These are phyloP conservation scores for Dendropsophus ebraccatus DNA, from an alignment of 2,113 vertebrate species.

Conservation along the genomic window DNA sequence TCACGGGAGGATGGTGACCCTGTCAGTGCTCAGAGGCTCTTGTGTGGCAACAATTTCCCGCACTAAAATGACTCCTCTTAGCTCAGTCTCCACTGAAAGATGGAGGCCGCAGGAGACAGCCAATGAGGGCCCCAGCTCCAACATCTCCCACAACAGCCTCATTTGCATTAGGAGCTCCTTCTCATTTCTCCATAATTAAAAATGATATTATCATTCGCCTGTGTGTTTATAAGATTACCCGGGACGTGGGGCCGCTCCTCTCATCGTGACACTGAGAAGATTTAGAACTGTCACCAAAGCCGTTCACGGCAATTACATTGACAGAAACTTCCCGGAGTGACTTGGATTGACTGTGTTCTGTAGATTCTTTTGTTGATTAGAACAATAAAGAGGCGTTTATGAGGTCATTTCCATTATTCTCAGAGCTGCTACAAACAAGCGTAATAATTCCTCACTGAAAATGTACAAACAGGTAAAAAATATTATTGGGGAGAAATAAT, in stretches of 20 bases:
- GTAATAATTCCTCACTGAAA: not conserved
- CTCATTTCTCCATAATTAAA: conserved; percentile 57
- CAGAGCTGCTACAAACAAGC: not conserved
- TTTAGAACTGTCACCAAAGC: conserved; percentile 55
- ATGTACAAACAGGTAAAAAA: not conserved
- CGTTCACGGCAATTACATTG: conserved; percentile 44
- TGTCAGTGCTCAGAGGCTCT: conserved; percentile 81
- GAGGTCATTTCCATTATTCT: not conserved
- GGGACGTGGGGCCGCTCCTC: conserved; percentile 42
- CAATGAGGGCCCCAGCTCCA: conserved; percentile 6
- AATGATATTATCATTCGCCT: conserved; percentile 59
- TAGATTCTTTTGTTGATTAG: not conserved
- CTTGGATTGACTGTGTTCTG: not conserved
- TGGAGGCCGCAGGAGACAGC: conserved; percentile 63
- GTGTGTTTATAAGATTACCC: conserved; percentile 57
- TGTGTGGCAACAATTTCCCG: conserved; percentile 93
- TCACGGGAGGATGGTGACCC: conserved; percentile 87
- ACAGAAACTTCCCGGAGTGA: conserved; percentile 23
- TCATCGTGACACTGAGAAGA: conserved; percentile 34
- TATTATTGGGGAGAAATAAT: too few relatives aligned
- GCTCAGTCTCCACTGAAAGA: conserved; percentile 67
- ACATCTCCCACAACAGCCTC: conserved; percentile 55
- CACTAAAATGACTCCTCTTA: conserved; percentile 89
- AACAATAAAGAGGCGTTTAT: not conserved
- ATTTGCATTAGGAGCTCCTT: conserved; percentile 56